A percentile compares a stretch with the other conserved stretches of the same genome.
Conservation (phyloP, 1,140 invertebrate species). For the Ceratina australensis region DNA sequence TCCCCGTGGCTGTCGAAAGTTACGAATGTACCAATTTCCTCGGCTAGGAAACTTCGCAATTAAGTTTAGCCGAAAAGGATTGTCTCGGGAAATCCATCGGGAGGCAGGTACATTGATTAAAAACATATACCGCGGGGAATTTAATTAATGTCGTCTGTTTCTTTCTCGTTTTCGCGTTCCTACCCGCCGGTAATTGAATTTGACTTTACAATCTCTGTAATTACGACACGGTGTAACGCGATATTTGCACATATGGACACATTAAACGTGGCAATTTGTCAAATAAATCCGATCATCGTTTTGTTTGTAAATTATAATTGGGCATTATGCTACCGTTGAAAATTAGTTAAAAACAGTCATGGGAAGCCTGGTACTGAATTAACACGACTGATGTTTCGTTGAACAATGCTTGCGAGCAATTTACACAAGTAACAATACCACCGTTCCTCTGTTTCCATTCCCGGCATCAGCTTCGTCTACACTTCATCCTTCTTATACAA, state of each 20-base stretch:
- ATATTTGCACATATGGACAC: not conserved
- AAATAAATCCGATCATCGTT: not conserved
- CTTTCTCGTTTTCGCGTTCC: not conserved
- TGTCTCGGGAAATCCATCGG: slow-evolving; percentile 34
- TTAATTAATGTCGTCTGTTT: not conserved
- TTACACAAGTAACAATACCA: slow-evolving; percentile 18
- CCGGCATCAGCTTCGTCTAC: not conserved
- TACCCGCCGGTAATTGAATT: not conserved
- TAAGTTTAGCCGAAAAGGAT: slow-evolving; percentile 43
- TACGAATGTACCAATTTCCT: slow-evolving; percentile 57
- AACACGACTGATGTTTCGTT: slow-evolving; percentile 8
- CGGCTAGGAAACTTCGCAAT: slow-evolving; percentile 44
- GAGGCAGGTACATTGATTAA: slow-evolving; percentile 34
- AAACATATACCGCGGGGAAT: slow-evolving; percentile 1
- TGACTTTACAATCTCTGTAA: not conserved
- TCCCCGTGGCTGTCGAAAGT: slow-evolving; percentile 54
- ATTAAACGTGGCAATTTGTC: not conserved
- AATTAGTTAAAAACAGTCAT: too few species aligned
- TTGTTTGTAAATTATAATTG: too few species aligned
- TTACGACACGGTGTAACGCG: not conserved
- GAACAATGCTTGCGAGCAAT: not conserved
- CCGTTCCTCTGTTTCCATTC: not conserved
- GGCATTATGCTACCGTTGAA: too few species aligned
- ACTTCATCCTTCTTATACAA: too few species aligned
- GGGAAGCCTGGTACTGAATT: too few species aligned